A percentile compares a stretch with the other conserved stretches of the same genome.
Conservation (phyloP, 2,113 vertebrate genomes). For the Ophthalmolycus amberensis region DNA sequence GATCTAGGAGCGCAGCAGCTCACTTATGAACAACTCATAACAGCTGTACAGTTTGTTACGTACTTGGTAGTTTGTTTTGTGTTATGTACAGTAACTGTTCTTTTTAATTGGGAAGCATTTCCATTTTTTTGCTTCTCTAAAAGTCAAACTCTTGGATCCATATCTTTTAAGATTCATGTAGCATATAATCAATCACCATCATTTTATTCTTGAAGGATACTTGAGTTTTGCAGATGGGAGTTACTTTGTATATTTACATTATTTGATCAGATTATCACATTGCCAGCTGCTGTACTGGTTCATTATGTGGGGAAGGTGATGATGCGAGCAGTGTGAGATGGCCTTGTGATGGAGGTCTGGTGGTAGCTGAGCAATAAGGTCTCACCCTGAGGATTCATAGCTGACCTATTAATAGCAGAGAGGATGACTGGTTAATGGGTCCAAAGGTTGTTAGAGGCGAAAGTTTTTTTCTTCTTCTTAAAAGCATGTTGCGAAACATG, state of each 20-base stretch:
- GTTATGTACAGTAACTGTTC: neutral
- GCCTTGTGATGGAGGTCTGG: neutral
- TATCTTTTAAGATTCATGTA: neutral
- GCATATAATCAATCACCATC: neutral
- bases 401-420: slow-evolving; percentile 60
- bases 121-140: neutral
- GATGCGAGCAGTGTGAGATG: neutral
- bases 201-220: neutral
- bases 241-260: neutral
- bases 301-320: neutral
- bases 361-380: slow-evolving; percentile 11
- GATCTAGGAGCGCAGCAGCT: neutral
- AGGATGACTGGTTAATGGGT: slow-evolving; percentile 68
- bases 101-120: neutral
- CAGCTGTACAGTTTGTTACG: neutral
- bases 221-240: neutral
- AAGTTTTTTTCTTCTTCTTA: slow-evolving; percentile 42
- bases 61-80: neutral
- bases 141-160: neutral
- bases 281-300: neutral
- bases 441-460: slow-evolving; percentile 64
- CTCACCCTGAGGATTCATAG: slow-evolving; percentile 16
- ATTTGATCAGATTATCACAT: neutral
- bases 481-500: slow-evolving; percentile 65
- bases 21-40: slow-evolving; percentile 3